These are phyloP conservation scores for Apis florea DNA, from an alignment of 1,140 invertebrate genomes.

Conservation along the genomic window DNA sequence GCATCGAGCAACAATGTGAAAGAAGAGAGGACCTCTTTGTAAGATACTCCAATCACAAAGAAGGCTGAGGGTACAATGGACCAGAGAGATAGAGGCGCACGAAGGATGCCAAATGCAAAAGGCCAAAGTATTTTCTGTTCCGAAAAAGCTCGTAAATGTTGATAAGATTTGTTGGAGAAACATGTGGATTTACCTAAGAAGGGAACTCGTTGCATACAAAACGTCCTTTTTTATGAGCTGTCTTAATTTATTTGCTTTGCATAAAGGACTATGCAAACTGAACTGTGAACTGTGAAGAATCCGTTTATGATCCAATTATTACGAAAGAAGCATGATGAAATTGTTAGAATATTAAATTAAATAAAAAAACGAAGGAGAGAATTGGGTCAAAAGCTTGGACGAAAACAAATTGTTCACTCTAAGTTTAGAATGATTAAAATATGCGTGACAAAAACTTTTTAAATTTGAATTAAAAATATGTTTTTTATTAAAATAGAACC, in stretches of 20 bases:
- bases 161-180: slow-evolving; percentile 45
- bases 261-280: background rate
- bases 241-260: background rate
- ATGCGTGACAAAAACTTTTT: background rate
- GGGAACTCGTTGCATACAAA: background rate
- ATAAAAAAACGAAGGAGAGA: background rate
- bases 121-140: slow-evolving; percentile 37
- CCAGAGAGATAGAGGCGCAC: slow-evolving; percentile 35
- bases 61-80: slow-evolving; percentile 52
- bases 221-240: background rate
- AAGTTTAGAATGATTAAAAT: background rate
- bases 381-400: background rate
- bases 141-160: slow-evolving; percentile 33
- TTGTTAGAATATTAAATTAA: background rate
- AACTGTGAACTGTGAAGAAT: background rate
- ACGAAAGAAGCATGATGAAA: background rate
- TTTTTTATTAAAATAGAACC: too few relatives aligned
- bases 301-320: background rate
- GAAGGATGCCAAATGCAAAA: slow-evolving; percentile 30
- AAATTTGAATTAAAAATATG: background rate
- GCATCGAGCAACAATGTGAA: slow-evolving; percentile 62
- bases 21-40: slow-evolving; percentile 51
- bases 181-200: slow-evolving; percentile 6
- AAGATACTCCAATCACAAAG: slow-evolving; percentile 55
- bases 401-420: background rate